Evolutionary conservation across 2,113 vertebrate species (phyloP).

Genomic region (Brienomyrus brachyistius): DNA sequence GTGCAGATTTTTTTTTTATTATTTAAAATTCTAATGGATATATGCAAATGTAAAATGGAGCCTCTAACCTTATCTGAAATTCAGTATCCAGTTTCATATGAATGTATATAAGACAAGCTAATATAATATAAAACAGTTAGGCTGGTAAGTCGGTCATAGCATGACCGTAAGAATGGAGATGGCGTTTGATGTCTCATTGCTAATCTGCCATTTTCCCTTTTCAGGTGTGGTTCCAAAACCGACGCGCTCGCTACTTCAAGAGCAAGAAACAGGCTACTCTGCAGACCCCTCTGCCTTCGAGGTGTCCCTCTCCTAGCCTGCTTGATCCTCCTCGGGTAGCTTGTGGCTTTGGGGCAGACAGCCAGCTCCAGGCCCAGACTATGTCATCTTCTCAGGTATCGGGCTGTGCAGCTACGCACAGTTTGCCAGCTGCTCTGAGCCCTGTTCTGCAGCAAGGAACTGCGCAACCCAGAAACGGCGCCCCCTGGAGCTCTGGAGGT

Average conservation of each 20-base stretch:
- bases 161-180: not conserved
- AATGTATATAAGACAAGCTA: not conserved
- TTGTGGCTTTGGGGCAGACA: not conserved
- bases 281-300: not conserved
- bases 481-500: not conserved
- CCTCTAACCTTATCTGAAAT: not conserved
- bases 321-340: constrained; percentile 38
- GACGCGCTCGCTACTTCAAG: constrained; percentile 69
- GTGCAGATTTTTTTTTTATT: not conserved
- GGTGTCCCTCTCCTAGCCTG: constrained; percentile 25
- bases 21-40: not conserved
- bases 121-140: not conserved
- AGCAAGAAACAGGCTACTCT: constrained; percentile 50
- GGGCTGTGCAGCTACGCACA: not conserved
- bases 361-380: not conserved
- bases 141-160: not conserved
- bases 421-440: not conserved
- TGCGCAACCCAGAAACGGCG: not conserved
- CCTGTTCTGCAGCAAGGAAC: not conserved
- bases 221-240: constrained; percentile 85
- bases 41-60: not conserved
- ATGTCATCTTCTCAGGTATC: not conserved
- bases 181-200: not conserved
- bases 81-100: not conserved
- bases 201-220: not conserved